Base-by-base conservation (phyloP, 2,113 vertebrate species). In the Amphiprion percula region DNA sequence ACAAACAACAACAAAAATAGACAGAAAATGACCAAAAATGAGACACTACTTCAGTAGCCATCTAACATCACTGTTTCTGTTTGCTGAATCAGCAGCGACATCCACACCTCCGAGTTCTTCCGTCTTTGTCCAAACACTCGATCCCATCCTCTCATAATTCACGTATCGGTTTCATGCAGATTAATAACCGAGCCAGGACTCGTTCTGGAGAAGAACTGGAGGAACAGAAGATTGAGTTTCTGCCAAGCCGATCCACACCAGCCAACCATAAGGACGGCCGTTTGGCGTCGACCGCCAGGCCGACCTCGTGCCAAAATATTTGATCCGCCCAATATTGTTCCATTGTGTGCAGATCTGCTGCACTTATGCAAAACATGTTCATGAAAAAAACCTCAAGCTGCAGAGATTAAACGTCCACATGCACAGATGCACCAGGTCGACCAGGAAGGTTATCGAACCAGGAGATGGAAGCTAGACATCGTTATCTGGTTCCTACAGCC, bases 1-100 rank as follows among this genome's bases (percentile, higher is more conserved):
- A 26, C 26, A 26, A 26, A 26, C 2, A 26, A 26, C 26, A 26
- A 26, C 21, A 21, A 26, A 26, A 26, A 26, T 2, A 26, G 26
- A 26, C 3, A 2, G 3, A 26, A 26, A 26, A 26, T 26, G 26
- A 26, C 26, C 26, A 26, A 26, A 26, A 26, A 26, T 2, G 2
- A 2, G 26, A 26, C 26, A 26, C 26, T 2, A 26, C 2, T 81
- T 54, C 59, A 74, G 24, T 49, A 56, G 28, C 28, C 26, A 26
- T 26, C 26, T 26, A 26, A 26, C 1, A 26, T 26, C 26, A 26
- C 26, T 26, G 26, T 26, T 26, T 26, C 26, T 26, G 26, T 26
- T 26, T 26, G 65, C 83, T 83, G 77, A 88, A 60, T 87, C 83
- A 85, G 84, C 79, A 74, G 52, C 68, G 68, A 82, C 56, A 82